Evolutionary conservation across 2,888 invertebrate genomes (phyloP).

Genomic region (Macaria liturata): DNA sequence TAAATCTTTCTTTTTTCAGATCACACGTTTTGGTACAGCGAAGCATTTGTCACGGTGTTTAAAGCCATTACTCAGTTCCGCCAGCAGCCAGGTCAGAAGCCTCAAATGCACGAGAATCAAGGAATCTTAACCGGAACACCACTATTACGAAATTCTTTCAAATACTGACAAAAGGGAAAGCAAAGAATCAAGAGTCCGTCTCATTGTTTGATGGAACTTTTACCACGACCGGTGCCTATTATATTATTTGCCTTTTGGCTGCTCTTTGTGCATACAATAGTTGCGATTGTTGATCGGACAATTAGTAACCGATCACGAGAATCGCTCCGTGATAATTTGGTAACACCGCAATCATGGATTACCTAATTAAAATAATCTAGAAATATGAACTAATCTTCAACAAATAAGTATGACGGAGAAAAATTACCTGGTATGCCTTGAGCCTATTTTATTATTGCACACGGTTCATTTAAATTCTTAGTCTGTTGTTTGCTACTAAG

Average conservation of each 20-base stretch:
- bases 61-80: slow-evolving; percentile 25
- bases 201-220: slow-evolving; percentile 67
- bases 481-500: no score
- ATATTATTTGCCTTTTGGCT: slow-evolving; percentile 60
- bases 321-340: slow-evolving; percentile 6
- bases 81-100: slow-evolving; percentile 15
- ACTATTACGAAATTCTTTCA: slow-evolving; percentile 53
- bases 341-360: slow-evolving; percentile 4
- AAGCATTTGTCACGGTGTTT: slow-evolving; percentile 19
- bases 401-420: no score
- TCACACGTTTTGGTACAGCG: neutral
- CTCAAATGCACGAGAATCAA: slow-evolving; percentile 27
- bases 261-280: slow-evolving; percentile 61
- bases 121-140: slow-evolving; percentile 45
- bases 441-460: no score
- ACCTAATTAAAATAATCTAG: no score
- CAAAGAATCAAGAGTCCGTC: slow-evolving; percentile 56
- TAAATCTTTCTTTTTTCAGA: neutral
- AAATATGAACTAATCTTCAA: no score
- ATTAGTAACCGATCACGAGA: slow-evolving; percentile 56
- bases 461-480: no score
- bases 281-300: slow-evolving; percentile 62
- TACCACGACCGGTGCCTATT: slow-evolving; percentile 56
- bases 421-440: no score
- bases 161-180: slow-evolving; percentile 68